Evolutionary conservation across 1,140 invertebrate species (phyloP), one percentile per base, ranked within the genome.

Genomic region (Ditylenchus dipsaci): DNA sequence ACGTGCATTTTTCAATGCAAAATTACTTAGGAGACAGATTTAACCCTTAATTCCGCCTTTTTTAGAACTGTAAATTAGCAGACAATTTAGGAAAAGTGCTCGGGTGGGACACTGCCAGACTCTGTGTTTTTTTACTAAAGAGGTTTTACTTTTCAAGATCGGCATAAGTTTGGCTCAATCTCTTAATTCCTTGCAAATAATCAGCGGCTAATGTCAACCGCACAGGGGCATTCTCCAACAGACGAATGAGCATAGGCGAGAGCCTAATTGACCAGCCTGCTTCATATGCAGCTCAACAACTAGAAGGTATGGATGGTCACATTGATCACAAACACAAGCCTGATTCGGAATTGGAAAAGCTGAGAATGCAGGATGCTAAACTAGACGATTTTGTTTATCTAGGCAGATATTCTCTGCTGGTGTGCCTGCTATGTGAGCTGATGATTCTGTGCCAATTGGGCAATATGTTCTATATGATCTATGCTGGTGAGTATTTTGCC

Each of bases 391-490:
- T 61, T 61, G 59, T 61, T 3, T 5, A 7, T 3, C 59, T 61
- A 8, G 19, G 19, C 59, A 30, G 21, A 61, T 61, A 61, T 27
- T 3, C 59, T 5, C 56, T 68, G 29, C 19, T 70, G 23, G 63
- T 70, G 5, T 70, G 68, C 19, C 11, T 70, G 8, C 42, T 70
- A 19, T 29, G 63, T 21, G 63, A 70, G 47, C 45, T 70, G 38
- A 38, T 70, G 21, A 70, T 70, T 33, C 27, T 70, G n/a, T 65
- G 29, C 29, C 68, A 70, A 58, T 38, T 70, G 19, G 19, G 68
- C 66, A 70, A 70, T 45, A 70, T 70, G 68, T 33, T 70, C 21
- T 70, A 70, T 33, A 70, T 70, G 68, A 49, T 59, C 19, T 70
- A 67, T 69, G 68, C 68, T 33, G 68, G 59, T 56, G 21, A 56